These are phyloP conservation scores for Pterostichus madidus DNA, from an alignment of 2,888 invertebrate genomes.

Conservation along the genomic window DNA sequence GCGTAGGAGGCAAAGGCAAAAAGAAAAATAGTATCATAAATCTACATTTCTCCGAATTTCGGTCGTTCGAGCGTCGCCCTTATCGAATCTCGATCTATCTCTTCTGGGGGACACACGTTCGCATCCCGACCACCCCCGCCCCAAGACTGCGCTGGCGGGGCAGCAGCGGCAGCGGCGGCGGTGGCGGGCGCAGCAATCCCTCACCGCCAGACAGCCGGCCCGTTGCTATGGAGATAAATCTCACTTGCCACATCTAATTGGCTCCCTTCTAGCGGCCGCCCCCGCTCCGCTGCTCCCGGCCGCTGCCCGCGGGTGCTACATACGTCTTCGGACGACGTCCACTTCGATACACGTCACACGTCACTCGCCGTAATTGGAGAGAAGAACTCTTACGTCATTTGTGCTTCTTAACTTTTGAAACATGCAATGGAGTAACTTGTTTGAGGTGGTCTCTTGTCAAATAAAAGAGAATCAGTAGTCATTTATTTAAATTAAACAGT, in stretches of 20 bases:
- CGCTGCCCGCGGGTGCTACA: not conserved
- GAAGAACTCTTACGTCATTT: conserved; percentile 8
- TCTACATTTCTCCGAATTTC: conserved; percentile 66
- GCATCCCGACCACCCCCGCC: conserved; percentile 69
- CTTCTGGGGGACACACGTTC: conserved; percentile 67
- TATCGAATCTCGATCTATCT: conserved; percentile 73
- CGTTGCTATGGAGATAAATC: conserved; percentile 78
- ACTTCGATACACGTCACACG: conserved; percentile 50
- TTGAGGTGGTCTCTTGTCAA: conserved; percentile 7
- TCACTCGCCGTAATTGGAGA: conserved; percentile 45
- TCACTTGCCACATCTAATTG: conserved; percentile 78
- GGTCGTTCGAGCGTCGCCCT: conserved; percentile 69
- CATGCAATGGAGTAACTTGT: not conserved
- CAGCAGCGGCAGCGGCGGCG: not conserved
- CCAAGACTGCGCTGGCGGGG: conserved; percentile 28
- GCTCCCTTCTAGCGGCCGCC: conserved; percentile 74
- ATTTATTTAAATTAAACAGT: no score
- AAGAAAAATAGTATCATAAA: conserved; percentile 62
- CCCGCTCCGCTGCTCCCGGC: conserved; percentile 24
- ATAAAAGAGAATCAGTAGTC: no score
- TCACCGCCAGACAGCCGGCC: conserved; percentile 76
- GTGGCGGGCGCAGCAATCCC: conserved; percentile 73
- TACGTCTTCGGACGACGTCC: conserved; percentile 42
- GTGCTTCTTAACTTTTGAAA: not conserved
- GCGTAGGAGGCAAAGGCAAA: not conserved